Evolutionary conservation across 2,113 vertebrate species (phyloP), one percentile per base, ranked within the genome.

Genomic region (Hippopotamus amphibius): DNA sequence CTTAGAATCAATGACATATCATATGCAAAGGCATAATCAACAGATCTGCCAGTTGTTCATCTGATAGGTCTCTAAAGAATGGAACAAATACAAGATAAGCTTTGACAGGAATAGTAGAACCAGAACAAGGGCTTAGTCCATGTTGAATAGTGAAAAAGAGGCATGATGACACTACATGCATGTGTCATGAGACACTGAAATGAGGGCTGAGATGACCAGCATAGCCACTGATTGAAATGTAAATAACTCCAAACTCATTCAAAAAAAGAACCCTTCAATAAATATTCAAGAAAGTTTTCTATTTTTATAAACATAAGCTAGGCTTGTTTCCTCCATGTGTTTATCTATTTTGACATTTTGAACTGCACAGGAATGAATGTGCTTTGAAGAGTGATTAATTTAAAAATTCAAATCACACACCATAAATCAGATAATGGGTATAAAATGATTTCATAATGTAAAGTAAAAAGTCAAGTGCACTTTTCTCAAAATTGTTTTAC

Each of bases 311-410:
- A 53, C 21, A 55, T 61, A 87, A 90, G 79, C 3, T 69, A 43
- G 30, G 10, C 69, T 81, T 92, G 21, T 14, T 83, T 81, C 59
- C 10, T 63, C 55, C 37, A 71, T 12, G 0, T 53, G 26, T 68
- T 93, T 92, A 65, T 93, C 5, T 84, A 77, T 90, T 94, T 77
- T 94, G 79, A 97, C 84, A 94, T 95, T 97, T 97, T 87, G 65
- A 97, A 90, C 91, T 95, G 82, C 8, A 95, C 93, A 90, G 9
- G 4, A 69, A 83, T 53, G 19, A 93, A 90, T 74, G 89, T 48
- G 7, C 46, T 92, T 98, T 97, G 69, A 15, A 96, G 95, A 63
- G 28, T 11, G 90, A 97, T 79, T 88, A 55, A 95, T 80, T 97
- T 93, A 97, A 97, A 93, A 90, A 66, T 37, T 77, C 61, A 12